phyloP scores from a whole-genome alignment of 2,113 vertebrate species.

The Grammomys dolichurus region DNA sequence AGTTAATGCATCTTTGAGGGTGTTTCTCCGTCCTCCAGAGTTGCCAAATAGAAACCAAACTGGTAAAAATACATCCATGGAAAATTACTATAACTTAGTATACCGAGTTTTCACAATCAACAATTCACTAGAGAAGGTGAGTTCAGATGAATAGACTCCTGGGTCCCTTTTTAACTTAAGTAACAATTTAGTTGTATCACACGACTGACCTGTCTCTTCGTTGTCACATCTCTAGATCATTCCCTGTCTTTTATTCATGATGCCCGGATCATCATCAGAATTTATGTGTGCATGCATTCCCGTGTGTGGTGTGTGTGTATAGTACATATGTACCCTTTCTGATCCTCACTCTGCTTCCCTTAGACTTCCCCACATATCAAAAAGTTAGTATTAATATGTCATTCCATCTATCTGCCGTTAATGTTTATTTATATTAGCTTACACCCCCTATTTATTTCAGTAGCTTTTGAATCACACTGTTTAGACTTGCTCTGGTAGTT shows the following conservation, averaged over 20 bases:
- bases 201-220: background rate
- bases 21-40: slow-evolving; percentile 82
- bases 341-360: background rate
- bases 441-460: background rate
- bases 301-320: background rate
- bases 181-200: background rate
- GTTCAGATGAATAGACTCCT: background rate
- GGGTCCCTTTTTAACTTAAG: background rate
- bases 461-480: background rate
- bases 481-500: slow-evolving; percentile 11
- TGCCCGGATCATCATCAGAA: background rate
- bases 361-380: background rate
- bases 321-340: background rate
- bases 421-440: background rate
- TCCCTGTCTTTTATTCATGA: background rate
- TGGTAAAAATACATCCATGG: slow-evolving; percentile 80
- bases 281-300: background rate
- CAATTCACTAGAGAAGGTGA: slow-evolving; percentile 84
- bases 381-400: background rate
- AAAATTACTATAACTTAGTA: slow-evolving; percentile 84
- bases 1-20: slow-evolving; percentile 72
- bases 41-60: slow-evolving; percentile 81
- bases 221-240: background rate
- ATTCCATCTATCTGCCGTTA: background rate
- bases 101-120: slow-evolving; percentile 85